Percentiles rank a stretch among this genome's conserved stretches.
These are phyloP conservation scores for Batillaria attramentaria DNA, from an alignment of 1,140 invertebrate species.

Conservation along the genomic window DNA sequence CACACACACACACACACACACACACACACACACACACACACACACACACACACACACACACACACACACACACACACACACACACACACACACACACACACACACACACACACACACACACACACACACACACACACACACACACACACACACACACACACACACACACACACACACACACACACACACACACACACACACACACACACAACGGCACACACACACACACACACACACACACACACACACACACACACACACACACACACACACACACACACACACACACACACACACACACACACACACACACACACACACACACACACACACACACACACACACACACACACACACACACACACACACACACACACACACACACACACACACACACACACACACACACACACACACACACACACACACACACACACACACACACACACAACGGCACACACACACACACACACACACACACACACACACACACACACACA, in stretches of 20 bases:
- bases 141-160: not conserved
- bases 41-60: not conserved
- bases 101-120: not conserved
- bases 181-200: slow-evolving; percentile 2
- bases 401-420: not conserved
- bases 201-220: not conserved
- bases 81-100: not conserved
- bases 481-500: not conserved
- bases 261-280: slow-evolving; percentile 2
- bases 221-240: not conserved
- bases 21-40: not conserved
- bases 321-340: not conserved
- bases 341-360: slow-evolving; percentile 2
- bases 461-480: not conserved
- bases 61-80: slow-evolving; percentile 4
- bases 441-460: not conserved
- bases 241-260: not conserved
- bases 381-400: not conserved
- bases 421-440: slow-evolving; percentile 2
- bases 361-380: slow-evolving; percentile 2
- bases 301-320: not conserved
- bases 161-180: slow-evolving; percentile 2
- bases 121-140: not conserved
- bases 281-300: slow-evolving; percentile 2
- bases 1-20: slow-evolving; percentile 14